These are phyloP conservation scores for Triplophysa dalaica DNA, from an alignment of 2,113 vertebrate species.

Conservation along the genomic window DNA sequence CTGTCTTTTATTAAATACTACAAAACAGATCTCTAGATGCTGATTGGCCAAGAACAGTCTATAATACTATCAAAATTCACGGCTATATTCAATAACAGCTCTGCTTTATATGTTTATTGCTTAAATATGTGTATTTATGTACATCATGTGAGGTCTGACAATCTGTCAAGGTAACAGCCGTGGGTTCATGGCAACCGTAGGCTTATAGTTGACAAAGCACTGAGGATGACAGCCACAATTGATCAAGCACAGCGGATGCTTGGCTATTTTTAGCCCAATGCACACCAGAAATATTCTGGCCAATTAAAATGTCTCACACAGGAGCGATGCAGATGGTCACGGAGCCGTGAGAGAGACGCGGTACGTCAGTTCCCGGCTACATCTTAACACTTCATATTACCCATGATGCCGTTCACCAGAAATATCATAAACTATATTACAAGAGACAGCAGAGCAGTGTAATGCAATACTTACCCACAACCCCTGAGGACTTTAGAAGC, in stretches of 20 bases:
- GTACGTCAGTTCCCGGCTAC: constrained; percentile 16
- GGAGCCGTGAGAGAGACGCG: constrained; percentile 4
- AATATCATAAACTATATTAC: not conserved
- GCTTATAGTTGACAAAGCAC: constrained; percentile 9
- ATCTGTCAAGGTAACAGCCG: not conserved
- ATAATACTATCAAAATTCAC: no score
- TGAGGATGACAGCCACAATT: constrained; percentile 21
- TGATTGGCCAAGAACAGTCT: not conserved
- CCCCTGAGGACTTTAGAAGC: constrained; percentile 91
- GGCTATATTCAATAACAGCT: no score
- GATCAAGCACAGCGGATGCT: constrained; percentile 23
- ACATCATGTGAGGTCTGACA: not conserved
- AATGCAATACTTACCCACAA: constrained; percentile 82
- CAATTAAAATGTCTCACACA: constrained; percentile 26
- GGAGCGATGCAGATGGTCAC: constrained; percentile 23
- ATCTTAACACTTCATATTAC: not conserved
- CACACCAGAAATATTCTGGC: constrained; percentile 32
- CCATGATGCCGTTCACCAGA: not conserved
- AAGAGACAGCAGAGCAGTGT: not conserved
- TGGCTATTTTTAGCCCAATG: constrained; percentile 42
- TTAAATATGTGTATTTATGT: no score
- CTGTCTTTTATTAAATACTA: no score
- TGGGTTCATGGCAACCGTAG: not conserved
- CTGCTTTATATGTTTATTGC: no score
- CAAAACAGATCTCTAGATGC: not conserved